Conservation (phyloP, 2,797 vertebrate genomes). For the Coccyzus lansbergi region DNA sequence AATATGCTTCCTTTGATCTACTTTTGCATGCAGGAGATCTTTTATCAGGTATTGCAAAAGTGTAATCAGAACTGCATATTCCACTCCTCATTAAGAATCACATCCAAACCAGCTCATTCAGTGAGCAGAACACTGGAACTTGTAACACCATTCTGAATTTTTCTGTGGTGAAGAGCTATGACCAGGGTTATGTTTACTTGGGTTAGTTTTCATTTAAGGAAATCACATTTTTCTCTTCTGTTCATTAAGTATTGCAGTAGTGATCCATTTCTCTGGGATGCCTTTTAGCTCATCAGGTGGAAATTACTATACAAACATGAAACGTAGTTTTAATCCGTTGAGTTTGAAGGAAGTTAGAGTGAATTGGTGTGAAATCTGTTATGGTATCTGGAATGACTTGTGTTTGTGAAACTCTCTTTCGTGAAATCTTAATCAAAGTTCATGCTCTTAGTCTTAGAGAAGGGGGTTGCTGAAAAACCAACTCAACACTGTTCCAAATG, state of each 20-base stretch:
- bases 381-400: background rate
- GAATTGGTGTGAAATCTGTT: background rate
- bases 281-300: background rate
- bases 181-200: background rate
- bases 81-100: background rate
- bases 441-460: background rate
- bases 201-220: background rate
- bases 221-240: background rate
- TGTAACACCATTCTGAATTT: background rate
- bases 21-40: background rate
- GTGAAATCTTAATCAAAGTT: background rate
- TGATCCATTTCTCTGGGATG: background rate
- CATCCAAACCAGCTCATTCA: background rate
- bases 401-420: background rate
- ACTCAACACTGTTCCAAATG: background rate
- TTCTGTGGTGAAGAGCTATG: background rate
- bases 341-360: background rate
- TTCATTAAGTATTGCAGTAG: background rate
- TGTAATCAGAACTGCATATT: background rate
- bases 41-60: background rate
- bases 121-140: background rate
- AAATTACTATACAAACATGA: background rate
- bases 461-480: background rate
- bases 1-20: background rate
- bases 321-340: background rate